A percentile compares a stretch with the other conserved stretches of the same genome.
Evolutionary conservation across 2,797 vertebrate genomes (phyloP).

Genomic region (Gymnopithys bicolor): DNA sequence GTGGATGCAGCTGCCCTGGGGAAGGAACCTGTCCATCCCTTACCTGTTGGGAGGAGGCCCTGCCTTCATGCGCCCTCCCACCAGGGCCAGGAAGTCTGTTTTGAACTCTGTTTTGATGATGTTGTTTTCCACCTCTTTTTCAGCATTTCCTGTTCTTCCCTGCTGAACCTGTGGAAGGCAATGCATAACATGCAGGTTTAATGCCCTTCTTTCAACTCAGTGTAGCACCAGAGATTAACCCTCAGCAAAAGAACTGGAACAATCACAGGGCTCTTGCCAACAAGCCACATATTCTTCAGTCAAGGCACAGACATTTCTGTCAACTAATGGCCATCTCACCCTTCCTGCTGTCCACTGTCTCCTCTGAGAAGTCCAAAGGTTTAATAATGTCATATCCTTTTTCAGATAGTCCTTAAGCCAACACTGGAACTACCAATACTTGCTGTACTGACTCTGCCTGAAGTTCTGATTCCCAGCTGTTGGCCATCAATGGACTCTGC

Average conservation of each 20-base stretch:
- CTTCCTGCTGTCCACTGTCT: neutral
- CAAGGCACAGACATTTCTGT: neutral
- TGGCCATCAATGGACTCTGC: neutral
- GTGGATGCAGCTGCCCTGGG: neutral
- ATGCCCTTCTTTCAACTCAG: neutral
- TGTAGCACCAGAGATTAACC: neutral
- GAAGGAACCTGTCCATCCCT: neutral
- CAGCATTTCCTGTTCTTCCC: constrained; percentile 70
- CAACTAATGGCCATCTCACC: neutral
- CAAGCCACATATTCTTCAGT: neutral
- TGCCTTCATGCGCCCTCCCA: constrained; percentile 70
- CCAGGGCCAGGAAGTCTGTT: constrained; percentile 65
- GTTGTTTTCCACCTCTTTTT: constrained; percentile 74
- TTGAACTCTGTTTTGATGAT: constrained; percentile 75
- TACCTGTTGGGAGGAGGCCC: constrained; percentile 78
- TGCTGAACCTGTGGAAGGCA: constrained; percentile 75
- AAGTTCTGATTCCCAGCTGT: neutral
- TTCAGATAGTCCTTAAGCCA: neutral
- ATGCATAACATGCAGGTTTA: neutral
- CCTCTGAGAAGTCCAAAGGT: neutral
- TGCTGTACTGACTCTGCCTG: neutral
- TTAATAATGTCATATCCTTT: neutral
- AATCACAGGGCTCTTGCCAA: neutral
- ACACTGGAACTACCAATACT: neutral
- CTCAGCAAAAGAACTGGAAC: neutral